Conservation (phyloP, 2,113 vertebrate species). For the Podarcis muralis region DNA sequence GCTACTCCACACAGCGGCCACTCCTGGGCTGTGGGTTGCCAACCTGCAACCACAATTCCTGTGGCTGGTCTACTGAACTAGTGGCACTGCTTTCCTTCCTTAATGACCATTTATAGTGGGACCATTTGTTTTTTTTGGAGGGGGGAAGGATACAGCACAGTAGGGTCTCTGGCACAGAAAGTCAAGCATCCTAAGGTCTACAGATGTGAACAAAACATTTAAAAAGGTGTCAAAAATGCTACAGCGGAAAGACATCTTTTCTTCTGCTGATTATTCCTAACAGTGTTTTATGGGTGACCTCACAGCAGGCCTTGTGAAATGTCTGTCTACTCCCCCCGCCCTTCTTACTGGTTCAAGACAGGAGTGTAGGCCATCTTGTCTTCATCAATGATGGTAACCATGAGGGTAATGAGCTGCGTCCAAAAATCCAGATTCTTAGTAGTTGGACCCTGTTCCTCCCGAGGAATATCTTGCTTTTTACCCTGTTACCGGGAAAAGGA, state of each 20-base stretch:
- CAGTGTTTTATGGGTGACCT: neutral
- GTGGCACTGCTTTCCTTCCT: too few species aligned
- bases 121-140: too few species aligned
- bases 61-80: too few species aligned
- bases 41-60: neutral
- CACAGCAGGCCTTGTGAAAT: neutral
- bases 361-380: slow-evolving; percentile 92
- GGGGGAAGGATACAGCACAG: too few species aligned
- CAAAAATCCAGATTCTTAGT: slow-evolving; percentile 95
- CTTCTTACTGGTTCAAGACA: slow-evolving; percentile 90
- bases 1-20: neutral
- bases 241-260: neutral
- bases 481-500: slow-evolving; percentile 69
- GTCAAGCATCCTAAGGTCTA: too few species aligned
- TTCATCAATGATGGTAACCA: slow-evolving; percentile 94
- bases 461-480: slow-evolving; percentile 87
- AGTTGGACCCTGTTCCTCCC: slow-evolving; percentile 92
- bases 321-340: neutral
- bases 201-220: neutral
- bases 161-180: too few species aligned
- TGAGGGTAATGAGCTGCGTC: slow-evolving; percentile 93
- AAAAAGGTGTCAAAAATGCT: neutral
- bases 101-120: neutral
- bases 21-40: neutral
- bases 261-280: neutral